phyloP scores from a whole-genome alignment of 2,888 invertebrate genomes.

The Platerodrilus igneus region DNA sequence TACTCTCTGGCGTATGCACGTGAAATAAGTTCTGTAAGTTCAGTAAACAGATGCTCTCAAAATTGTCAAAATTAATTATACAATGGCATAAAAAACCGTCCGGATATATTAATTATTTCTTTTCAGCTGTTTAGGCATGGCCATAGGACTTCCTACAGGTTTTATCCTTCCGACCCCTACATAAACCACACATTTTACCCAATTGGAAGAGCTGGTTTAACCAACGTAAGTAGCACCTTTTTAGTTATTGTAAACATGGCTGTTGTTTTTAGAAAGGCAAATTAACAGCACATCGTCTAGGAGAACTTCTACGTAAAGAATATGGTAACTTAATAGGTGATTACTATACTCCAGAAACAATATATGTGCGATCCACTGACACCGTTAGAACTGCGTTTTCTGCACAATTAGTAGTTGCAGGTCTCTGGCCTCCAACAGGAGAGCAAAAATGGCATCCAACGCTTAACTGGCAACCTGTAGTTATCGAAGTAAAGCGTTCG shows the following conservation, averaged over 20 bases:
- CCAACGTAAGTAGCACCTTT: conserved; percentile 54
- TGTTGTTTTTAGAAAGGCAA: conserved; percentile 37
- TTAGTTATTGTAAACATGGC: background rate
- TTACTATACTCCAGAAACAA: conserved; percentile 51
- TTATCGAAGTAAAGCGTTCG: conserved; percentile 24
- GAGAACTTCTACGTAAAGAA: conserved; percentile 57
- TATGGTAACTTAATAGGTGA: conserved; percentile 58
- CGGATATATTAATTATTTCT: no score
- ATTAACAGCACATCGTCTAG: conserved; percentile 52
- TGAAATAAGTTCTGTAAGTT: no score
- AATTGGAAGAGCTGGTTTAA: conserved; percentile 70
- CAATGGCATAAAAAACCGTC: no score
- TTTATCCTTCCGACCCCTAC: conserved; percentile 67
- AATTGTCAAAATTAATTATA: no score
- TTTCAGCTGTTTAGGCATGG: conserved; percentile 71
- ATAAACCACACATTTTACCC: conserved; percentile 60
- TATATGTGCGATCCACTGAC: conserved; percentile 65
- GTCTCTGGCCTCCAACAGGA: conserved; percentile 59
- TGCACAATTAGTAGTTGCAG: conserved; percentile 62
- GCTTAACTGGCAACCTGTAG: conserved; percentile 63
- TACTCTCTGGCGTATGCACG: no score
- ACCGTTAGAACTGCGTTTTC: conserved; percentile 70
- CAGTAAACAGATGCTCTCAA: no score
- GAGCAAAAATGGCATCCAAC: conserved; percentile 53
- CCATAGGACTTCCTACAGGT: conserved; percentile 63